Base-by-base conservation (phyloP, 2,113 vertebrate species). In the Campylomormyrus numenius region DNA sequence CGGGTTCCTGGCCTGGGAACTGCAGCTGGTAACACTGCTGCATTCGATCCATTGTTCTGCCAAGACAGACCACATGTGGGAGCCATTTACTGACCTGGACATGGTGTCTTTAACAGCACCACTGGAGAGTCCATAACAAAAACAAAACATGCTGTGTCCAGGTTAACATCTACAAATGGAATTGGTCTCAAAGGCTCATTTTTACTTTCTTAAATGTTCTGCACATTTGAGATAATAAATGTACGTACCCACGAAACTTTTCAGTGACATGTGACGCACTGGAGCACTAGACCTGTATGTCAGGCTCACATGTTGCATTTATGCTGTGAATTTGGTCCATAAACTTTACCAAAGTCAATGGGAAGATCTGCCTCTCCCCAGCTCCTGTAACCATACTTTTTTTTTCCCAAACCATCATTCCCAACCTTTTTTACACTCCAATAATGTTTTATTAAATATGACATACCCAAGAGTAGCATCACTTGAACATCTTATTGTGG, bases 11-110 rank as follows among this genome's bases (percentile, higher is more conserved):
- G 87, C 98, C 98, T 62, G 94, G 94, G 93, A 98, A 97, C 0
- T 95, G 96, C 90, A 99, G 93, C 93, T 98, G 96, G 93, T 98
- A 96, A 3, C 97, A 97, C 89, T 96, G 95, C 91, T 99, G 97
- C 95, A 99, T 95, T 91, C 93, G 96, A 39, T 93, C 94, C n/a
- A 99, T 91, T 42, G 97, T 98, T 92, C 98, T 99, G 94, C 85
- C 15, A 39, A 87, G 46, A 52, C 10, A 87, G 24, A 90, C 92
- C 91, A 94, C 53, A 66, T 46, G 56, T 42, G 83, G 19, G 15
- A 80, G 35, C 2, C 35, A 8, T 80, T 42, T 80, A 80, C 15
- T 8, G 74, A 80, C 6, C 35, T 17, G 70, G 31, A 77, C 70
- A 17, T 39, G 74, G 15, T 8, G 42, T 48, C 83, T n/a, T 10